phyloP scores from a whole-genome alignment of 1,140 invertebrate genomes.

The Bombus turneri region DNA sequence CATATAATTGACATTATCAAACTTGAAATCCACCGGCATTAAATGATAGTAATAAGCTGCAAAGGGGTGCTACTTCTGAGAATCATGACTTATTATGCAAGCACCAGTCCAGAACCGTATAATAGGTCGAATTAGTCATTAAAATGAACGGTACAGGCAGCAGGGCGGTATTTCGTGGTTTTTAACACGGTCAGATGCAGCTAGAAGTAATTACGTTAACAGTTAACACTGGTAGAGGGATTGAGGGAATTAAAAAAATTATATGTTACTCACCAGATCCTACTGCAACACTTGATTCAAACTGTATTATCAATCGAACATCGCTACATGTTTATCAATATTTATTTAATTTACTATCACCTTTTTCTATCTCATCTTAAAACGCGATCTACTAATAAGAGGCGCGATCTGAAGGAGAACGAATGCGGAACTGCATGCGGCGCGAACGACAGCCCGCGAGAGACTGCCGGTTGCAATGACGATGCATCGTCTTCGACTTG shows the following conservation, averaged over 20 bases:
- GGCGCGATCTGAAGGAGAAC: background rate
- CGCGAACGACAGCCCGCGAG: conserved; percentile 60
- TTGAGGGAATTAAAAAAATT: background rate
- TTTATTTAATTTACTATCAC: no score
- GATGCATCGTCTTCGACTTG: conserved; percentile 62
- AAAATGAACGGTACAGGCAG: conserved; percentile 14
- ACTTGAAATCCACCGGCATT: background rate
- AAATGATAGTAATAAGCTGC: background rate
- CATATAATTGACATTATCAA: background rate
- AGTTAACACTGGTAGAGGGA: background rate
- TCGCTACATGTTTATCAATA: background rate
- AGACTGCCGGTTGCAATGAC: conserved; percentile 61
- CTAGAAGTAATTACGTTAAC: conserved; percentile 10
- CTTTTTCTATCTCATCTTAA: no score
- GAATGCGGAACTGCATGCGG: conserved; percentile 56
- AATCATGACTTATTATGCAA: background rate
- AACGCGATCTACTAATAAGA: background rate
- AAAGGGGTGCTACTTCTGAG: background rate
- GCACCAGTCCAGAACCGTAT: no score
- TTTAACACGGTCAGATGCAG: background rate
- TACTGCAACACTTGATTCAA: background rate
- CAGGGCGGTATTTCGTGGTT: background rate
- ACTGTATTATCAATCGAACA: background rate
- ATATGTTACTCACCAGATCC: background rate
- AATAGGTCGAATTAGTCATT: background rate